A percentile compares a stretch with the other conserved stretches of the same genome.
Conservation (phyloP, 2,888 invertebrate species). For the Alitta virens region DNA sequence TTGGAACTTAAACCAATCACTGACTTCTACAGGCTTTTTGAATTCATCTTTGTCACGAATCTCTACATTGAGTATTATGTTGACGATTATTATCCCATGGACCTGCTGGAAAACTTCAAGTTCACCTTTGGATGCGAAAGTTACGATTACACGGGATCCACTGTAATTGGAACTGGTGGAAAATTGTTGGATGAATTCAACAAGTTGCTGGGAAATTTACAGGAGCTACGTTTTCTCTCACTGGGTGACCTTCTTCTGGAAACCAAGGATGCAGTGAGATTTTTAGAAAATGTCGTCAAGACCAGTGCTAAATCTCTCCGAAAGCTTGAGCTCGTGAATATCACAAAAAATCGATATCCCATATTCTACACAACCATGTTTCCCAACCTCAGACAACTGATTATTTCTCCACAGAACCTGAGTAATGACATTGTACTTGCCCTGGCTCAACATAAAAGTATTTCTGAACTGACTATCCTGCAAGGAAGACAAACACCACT, state of each 20-base stretch:
- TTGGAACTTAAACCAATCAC: slow-evolving; percentile 72
- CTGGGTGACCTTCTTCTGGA: slow-evolving; percentile 73
- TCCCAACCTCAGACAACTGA: slow-evolving; percentile 67
- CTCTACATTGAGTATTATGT: slow-evolving; percentile 66
- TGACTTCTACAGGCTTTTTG: slow-evolving; percentile 79
- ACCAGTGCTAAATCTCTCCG: slow-evolving; percentile 67
- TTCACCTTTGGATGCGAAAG: slow-evolving; percentile 70
- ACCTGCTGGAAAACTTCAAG: slow-evolving; percentile 53
- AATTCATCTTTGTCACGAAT: slow-evolving; percentile 79
- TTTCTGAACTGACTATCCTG: slow-evolving; percentile 70
- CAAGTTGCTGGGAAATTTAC: slow-evolving; percentile 68
- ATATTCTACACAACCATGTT: slow-evolving; percentile 76
- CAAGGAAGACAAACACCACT: slow-evolving; percentile 64
- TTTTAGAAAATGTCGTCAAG: slow-evolving; percentile 68
- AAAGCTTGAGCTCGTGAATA: slow-evolving; percentile 70
- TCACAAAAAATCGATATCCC: slow-evolving; percentile 69
- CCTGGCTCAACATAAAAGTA: slow-evolving; percentile 62
- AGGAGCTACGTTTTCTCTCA: slow-evolving; percentile 66
- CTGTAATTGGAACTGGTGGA: slow-evolving; percentile 76
- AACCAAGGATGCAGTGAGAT: slow-evolving; percentile 66
- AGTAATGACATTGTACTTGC: slow-evolving; percentile 71
- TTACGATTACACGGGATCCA: slow-evolving; percentile 33
- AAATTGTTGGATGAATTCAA: slow-evolving; percentile 49
- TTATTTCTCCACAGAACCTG: slow-evolving; percentile 65
- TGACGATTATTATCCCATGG: slow-evolving; percentile 38